Evolutionary conservation across 2,888 invertebrate genomes (phyloP), one percentile per base, ranked within the genome.

Genomic region (Resseliella maxima): DNA sequence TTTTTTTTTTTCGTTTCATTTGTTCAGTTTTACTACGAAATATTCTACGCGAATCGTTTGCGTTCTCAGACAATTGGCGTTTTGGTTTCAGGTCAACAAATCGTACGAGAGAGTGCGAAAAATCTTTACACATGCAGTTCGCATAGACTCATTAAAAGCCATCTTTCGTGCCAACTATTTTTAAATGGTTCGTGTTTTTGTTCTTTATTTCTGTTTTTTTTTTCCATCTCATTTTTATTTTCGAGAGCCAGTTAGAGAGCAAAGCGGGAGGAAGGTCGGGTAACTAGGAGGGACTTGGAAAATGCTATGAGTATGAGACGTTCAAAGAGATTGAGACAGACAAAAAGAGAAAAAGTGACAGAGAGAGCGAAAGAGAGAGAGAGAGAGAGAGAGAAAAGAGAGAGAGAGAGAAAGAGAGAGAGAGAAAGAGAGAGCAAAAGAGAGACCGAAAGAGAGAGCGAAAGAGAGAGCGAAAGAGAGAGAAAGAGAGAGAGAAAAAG

Each of bases 21-120:
- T n/a, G n/a, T n/a, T n/a, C 0, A 24, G 59, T 59, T 72, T 72
- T 72, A 72, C 72, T 72, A 72, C 72, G 5, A 72, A 72, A 72
- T 72, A 72, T 72, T 72, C 72, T 72, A 72, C 31, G 72, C 35
- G 35, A 72, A 72, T 72, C 31, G 72, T 27, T 72, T 72, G 72
- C 72, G 72, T 72, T 72, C 72, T 72, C 72, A 72, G 72, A 72
- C 72, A 72, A 72, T 72, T 15, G 72, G 72, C 72, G 46, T 72
- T 72, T n/a, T 31, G 72, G 72, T 72, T 72, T 72, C 72, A 72
- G 72, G 72, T 72, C 72, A 72, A 72, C 72, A 72, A 72, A 72
- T 72, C 72, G 72, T 72, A 72, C 72, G 31, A 27, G n/a, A n/a
- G 72, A 31, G 72, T 31, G 72, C 31, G n/a, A 72, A 72, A 72